Evolutionary conservation across 1,140 invertebrate genomes (phyloP).

Genomic region (Nymphalis io): DNA sequence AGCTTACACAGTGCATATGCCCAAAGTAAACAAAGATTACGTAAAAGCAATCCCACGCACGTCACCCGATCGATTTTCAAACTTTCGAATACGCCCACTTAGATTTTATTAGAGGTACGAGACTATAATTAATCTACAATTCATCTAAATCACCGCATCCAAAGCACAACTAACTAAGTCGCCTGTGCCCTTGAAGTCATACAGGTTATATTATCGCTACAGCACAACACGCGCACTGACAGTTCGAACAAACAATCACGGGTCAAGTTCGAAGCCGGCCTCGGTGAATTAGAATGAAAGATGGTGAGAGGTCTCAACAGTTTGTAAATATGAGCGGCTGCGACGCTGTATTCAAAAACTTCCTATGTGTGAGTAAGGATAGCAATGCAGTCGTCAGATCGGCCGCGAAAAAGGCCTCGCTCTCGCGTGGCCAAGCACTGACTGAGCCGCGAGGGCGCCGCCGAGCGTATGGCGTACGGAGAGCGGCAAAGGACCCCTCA

Average conservation of each 20-base stretch:
- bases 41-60: constrained; percentile 79
- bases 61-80: constrained; percentile 79
- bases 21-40: constrained; percentile 81
- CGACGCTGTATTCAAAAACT: constrained; percentile 42
- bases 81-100: constrained; percentile 80
- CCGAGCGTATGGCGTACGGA: constrained; percentile 56
- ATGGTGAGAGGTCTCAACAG: constrained; percentile 43
- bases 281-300: constrained; percentile 44
- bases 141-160: constrained; percentile 64
- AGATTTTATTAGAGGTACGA: constrained; percentile 66
- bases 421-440: constrained; percentile 53
- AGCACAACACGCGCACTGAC: constrained; percentile 78
- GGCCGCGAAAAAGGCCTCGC: constrained; percentile 47
- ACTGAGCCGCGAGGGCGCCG: constrained; percentile 71
- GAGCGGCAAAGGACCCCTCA: constrained; percentile 57
- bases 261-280: constrained; percentile 66
- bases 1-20: constrained; percentile 71
- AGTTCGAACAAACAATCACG: constrained; percentile 76
- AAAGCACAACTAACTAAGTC: constrained; percentile 60
- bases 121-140: constrained; percentile 53
- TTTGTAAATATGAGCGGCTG: constrained; percentile 47
- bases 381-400: constrained; percentile 51
- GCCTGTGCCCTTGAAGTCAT: constrained; percentile 74
- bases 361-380: constrained; percentile 56
- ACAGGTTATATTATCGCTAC: constrained; percentile 79